Evolutionary conservation across 1,140 invertebrate genomes (phyloP), one percentile per base, ranked within the genome.

Genomic region (Caenorhabditis tropicalis): DNA sequence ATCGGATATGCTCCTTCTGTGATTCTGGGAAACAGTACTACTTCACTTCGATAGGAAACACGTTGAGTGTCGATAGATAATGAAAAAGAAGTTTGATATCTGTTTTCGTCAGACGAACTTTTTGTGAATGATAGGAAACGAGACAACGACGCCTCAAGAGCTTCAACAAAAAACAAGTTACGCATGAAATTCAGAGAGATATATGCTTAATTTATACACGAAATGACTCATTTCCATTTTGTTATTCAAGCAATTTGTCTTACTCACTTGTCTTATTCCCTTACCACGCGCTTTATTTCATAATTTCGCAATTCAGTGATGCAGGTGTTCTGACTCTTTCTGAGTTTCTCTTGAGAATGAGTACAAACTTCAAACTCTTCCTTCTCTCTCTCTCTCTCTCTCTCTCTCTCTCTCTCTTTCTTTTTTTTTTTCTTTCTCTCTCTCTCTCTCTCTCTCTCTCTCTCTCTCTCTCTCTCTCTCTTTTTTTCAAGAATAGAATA

Each of bases 211-310:
- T 58, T 7, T 9, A 58, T 27, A 16, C 7, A 27, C 39, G n/a
- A 49, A 49, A 81, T 82, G 36, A 36, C 33, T 58, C 33, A 58
- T 65, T 82, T n/a, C 12, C 58, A 7, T 36, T 65, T 80, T 81
- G 46, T 33, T 81, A 29, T 53, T 81, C 79, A 43, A 12, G 74
- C n/a, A 79, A 48, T 43, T 27, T 5, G 5, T 10, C 27, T 56
- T 15, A 51, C 48, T 51, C 48, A 51, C n/a, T n/a, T n/a, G n/a
- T 43, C 9, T 6, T 19, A 19, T 51, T n/a, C 48, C 48, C 48
- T 51, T n/a, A 51, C 48, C 48, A 51, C 53, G 24, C 53, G 10
- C 53, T 51, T 51, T n/a, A 6, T 51, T 5, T 56, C 24, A 29
- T 56, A 24, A 56, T 56, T 56, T 56, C 53, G 53, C 15, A 56